phyloP scores from a whole-genome alignment of 2,888 invertebrate species.

The Hypomecis punctinalis region DNA sequence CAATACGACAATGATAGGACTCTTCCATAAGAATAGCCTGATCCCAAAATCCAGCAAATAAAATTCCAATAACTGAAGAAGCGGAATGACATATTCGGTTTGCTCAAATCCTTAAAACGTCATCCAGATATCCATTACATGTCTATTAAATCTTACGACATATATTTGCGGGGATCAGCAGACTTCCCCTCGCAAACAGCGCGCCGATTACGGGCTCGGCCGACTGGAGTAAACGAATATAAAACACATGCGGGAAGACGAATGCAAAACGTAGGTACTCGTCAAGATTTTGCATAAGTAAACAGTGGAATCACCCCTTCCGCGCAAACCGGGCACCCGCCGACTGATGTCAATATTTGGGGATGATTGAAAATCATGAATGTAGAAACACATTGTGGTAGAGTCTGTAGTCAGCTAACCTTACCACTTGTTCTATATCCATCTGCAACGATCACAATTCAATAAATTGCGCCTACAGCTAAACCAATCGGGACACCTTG shows the following conservation, averaged over 20 bases:
- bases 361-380: slow-evolving; percentile 37
- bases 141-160: slow-evolving; percentile 86
- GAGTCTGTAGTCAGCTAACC: neutral
- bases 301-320: slow-evolving; percentile 75
- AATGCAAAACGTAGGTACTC: slow-evolving; percentile 77
- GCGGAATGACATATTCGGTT: slow-evolving; percentile 84
- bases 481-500: no score
- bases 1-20: slow-evolving; percentile 45
- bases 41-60: slow-evolving; percentile 82
- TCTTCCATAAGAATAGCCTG: slow-evolving; percentile 61
- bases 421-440: no score
- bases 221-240: slow-evolving; percentile 84
- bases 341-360: slow-evolving; percentile 50
- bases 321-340: slow-evolving; percentile 41
- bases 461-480: no score
- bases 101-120: slow-evolving; percentile 85
- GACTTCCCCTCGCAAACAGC: slow-evolving; percentile 82
- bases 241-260: slow-evolving; percentile 84
- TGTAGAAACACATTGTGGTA: slow-evolving; percentile 13
- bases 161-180: slow-evolving; percentile 84
- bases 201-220: slow-evolving; percentile 81
- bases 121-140: slow-evolving; percentile 86
- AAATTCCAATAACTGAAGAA: slow-evolving; percentile 80
- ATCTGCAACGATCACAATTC: no score
- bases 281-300: slow-evolving; percentile 83